Evolutionary conservation across 2,113 vertebrate species (phyloP).

Genomic region (Pavo muticus): DNA sequence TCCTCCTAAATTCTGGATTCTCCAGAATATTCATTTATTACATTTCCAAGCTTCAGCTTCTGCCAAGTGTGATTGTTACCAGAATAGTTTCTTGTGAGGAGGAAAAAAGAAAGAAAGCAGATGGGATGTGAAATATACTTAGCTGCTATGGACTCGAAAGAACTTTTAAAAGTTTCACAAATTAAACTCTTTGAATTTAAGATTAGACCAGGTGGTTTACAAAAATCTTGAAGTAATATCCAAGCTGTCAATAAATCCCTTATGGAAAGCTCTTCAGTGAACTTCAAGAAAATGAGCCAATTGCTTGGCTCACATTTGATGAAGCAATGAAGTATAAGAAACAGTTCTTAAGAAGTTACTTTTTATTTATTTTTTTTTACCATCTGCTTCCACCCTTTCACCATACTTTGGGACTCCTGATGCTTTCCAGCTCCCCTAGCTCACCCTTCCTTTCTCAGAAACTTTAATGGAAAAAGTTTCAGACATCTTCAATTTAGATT

Average conservation of each 20-base stretch:
- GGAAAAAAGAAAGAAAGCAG: conserved; percentile 43
- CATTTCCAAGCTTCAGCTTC: not conserved
- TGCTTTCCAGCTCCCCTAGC: not conserved
- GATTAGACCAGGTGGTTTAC: conserved; percentile 52
- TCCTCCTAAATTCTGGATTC: not conserved
- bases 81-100: conserved; percentile 28
- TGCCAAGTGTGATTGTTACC: conserved; percentile 15
- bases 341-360: not conserved
- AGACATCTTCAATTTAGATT: not conserved
- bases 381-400: not conserved
- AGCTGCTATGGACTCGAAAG: not conserved
- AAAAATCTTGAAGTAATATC: conserved; percentile 21
- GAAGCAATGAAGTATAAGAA: not conserved
- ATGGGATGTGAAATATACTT: conserved; percentile 48
- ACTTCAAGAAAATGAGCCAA: conserved; percentile 6
- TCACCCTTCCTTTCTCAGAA: not conserved
- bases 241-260: conserved; percentile 36
- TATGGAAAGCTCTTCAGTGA: conserved; percentile 37
- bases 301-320: not conserved
- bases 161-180: not conserved
- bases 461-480: not conserved
- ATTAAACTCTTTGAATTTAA: conserved; percentile 35
- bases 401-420: not conserved
- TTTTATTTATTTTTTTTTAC: not conserved
- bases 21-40: conserved; percentile 7